A percentile compares a stretch with the other conserved stretches of the same genome.
Evolutionary conservation across 64 coral and sea anemone species (phyloP).

Genomic region (Hydrozoanthus tunicans): DNA sequence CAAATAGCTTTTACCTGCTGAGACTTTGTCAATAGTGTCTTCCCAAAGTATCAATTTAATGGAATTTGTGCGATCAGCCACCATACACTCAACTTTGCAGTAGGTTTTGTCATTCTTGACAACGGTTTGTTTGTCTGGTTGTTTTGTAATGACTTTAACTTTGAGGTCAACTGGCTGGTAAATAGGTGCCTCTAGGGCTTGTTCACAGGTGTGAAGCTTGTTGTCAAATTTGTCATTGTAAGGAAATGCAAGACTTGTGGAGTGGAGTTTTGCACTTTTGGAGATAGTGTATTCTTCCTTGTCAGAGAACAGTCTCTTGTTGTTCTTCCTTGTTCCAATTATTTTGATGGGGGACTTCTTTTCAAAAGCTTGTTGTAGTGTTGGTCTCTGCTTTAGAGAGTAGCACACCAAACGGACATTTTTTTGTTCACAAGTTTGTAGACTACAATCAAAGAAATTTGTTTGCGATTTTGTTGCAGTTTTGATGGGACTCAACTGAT

Average conservation of each 20-base stretch:
- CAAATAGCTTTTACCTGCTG: conserved; percentile 1
- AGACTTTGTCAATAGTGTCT: conserved; percentile 3
- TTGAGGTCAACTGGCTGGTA: not conserved
- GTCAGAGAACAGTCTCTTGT: conserved; percentile 1
- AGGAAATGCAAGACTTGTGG: conserved; percentile 6
- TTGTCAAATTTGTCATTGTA: conserved; percentile 2
- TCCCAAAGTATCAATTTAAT: conserved; percentile 10
- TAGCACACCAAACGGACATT: conserved; percentile 60
- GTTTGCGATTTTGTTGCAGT: conserved; percentile 63
- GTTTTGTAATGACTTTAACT: conserved; percentile 8
- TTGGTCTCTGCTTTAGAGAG: conserved; percentile 59
- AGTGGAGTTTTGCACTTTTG: not conserved
- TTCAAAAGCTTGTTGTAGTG: conserved; percentile 1
- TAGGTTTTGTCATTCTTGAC: not conserved
- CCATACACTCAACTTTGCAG: not conserved
- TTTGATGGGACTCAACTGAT: conserved; percentile 63
- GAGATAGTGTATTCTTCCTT: not conserved
- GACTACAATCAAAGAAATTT: conserved; percentile 59
- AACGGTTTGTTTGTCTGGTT: not conserved
- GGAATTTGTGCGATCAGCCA: not conserved
- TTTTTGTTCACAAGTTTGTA: conserved; percentile 9
- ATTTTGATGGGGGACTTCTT: conserved; percentile 7
- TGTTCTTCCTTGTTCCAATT: not conserved
- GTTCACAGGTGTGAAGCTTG: not conserved
- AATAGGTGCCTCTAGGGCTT: not conserved